phyloP scores from a whole-genome alignment of 2,113 vertebrate genomes.

The Todiramphus chloris region DNA sequence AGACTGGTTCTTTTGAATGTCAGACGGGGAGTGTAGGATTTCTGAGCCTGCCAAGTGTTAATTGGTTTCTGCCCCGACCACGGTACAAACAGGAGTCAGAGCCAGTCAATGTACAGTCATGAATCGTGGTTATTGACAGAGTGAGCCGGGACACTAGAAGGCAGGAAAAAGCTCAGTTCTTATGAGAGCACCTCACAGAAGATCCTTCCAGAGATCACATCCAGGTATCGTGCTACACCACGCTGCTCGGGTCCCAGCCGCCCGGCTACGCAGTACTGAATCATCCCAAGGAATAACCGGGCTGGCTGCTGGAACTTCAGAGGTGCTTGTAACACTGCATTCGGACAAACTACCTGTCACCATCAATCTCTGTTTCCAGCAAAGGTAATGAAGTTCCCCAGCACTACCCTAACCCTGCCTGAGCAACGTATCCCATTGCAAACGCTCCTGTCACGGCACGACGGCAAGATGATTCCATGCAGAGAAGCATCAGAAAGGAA shows the following conservation, averaged over 20 bases:
- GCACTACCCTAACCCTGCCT: neutral
- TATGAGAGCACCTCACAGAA: constrained; percentile 23
- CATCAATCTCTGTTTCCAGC: neutral
- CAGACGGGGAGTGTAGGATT: constrained; percentile 64
- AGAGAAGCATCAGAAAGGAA: constrained; percentile 17
- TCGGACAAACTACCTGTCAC: neutral
- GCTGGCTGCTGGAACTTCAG: neutral
- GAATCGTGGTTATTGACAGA: constrained; percentile 70
- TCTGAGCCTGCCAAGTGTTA: constrained; percentile 77
- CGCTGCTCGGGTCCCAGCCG: neutral
- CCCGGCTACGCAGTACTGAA: neutral
- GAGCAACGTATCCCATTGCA: neutral
- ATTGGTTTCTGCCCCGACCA: constrained; percentile 74
- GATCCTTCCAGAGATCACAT: constrained; percentile 14
- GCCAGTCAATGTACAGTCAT: constrained; percentile 66
- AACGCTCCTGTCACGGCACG: neutral
- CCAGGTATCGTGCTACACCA: neutral
- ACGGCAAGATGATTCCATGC: neutral
- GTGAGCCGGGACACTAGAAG: constrained; percentile 37
- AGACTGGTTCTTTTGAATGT: constrained; percentile 73
- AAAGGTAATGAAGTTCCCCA: constrained; percentile 11
- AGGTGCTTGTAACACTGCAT: neutral
- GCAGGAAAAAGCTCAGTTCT: constrained; percentile 43
- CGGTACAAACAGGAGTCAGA: constrained; percentile 68
- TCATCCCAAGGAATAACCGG: neutral